Base-by-base conservation (phyloP, 1,140 invertebrate genomes). In the Drosophila micromelanica region DNA sequence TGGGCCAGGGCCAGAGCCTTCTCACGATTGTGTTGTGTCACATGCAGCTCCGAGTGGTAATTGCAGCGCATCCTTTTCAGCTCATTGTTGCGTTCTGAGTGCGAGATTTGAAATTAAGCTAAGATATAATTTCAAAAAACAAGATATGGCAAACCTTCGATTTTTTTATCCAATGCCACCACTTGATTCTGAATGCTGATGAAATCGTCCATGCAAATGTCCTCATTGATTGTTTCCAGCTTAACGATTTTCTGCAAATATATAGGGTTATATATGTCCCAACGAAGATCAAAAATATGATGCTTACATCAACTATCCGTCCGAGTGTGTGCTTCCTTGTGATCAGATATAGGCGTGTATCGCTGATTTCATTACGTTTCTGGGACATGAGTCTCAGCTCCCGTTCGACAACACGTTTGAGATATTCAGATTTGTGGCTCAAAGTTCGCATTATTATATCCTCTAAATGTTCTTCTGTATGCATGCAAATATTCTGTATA, bases 331-430 rank as follows among this genome's bases (percentile, higher is more conserved):
- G 75, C 15, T 78, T 80, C 8, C 64, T 72, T 5, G 55, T 65
- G n/a, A 90, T 80, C 1, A 90, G 17, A 2, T 12, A n/a, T 3
- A 78, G 51, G 1, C 87, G 73, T 0, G 70, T 51, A 38, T 84
- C 77, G 12, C 80, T 85, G 17, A 90, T 74, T 27, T 90, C 87
- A 9, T 76, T 67, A 9, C 87, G 80, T 0, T 60, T 72, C 8
- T 35, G 12, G 1, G 3, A 2, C 78, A 85, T 85, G 0, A 12
- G 32, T 2, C 60, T 20, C 0, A 80, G 8, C 2, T 59, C 69
- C 2, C 45, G 59, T 0, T 77, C 69, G 2, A 73, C 38, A 0
- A 48, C 0, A 5, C 46, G 65, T 6, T 13, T 23, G 1, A 80
- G 9, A 11, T 13, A 6, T 0, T 86, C 80, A 0, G 56, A 68